These are phyloP conservation scores for Atethmia centrago DNA, from an alignment of 2,888 invertebrate genomes.

Conservation along the genomic window DNA sequence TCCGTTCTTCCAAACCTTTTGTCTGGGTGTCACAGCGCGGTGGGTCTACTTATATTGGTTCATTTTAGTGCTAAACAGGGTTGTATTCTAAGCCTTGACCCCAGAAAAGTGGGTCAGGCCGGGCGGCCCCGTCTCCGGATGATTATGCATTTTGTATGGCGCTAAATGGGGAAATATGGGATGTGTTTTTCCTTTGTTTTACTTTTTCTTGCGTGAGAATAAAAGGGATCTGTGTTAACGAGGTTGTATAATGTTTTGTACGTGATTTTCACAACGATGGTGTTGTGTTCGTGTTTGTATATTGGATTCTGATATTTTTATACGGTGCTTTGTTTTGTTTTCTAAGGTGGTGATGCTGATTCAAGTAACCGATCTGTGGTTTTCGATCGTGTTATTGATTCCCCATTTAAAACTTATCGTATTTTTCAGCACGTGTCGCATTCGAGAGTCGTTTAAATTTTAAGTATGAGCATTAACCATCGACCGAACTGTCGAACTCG, in stretches of 20 bases:
- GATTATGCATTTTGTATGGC: conserved; percentile 77
- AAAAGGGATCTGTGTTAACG: conserved; percentile 51
- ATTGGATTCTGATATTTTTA: conserved; percentile 20
- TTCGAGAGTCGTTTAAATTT: conserved; percentile 9
- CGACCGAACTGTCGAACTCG: conserved; percentile 6
- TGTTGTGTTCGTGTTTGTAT: conserved; percentile 8
- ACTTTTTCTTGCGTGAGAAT: conserved; percentile 40
- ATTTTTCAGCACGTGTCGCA: conserved; percentile 9
- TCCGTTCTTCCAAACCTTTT: conserved; percentile 67
- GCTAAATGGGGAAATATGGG: conserved; percentile 69
- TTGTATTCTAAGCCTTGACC: conserved; percentile 74
- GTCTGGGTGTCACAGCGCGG: conserved; percentile 62
- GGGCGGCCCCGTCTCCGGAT: conserved; percentile 67
- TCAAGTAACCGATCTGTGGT: neutral
- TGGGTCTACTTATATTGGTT: conserved; percentile 65
- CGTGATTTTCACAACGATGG: conserved; percentile 45
- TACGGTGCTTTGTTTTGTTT: conserved; percentile 15
- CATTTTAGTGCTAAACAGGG: conserved; percentile 61
- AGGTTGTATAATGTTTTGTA: conserved; percentile 51
- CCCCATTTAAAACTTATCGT: neutral
- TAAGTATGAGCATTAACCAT: conserved; percentile 7
- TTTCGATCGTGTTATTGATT: conserved; percentile 1
- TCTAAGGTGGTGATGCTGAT: conserved; percentile 1
- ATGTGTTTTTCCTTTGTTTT: conserved; percentile 58
- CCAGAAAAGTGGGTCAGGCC: conserved; percentile 73